Evolutionary conservation across 2,888 invertebrate species (phyloP).

Genomic region (Alentia gelatinosa): DNA sequence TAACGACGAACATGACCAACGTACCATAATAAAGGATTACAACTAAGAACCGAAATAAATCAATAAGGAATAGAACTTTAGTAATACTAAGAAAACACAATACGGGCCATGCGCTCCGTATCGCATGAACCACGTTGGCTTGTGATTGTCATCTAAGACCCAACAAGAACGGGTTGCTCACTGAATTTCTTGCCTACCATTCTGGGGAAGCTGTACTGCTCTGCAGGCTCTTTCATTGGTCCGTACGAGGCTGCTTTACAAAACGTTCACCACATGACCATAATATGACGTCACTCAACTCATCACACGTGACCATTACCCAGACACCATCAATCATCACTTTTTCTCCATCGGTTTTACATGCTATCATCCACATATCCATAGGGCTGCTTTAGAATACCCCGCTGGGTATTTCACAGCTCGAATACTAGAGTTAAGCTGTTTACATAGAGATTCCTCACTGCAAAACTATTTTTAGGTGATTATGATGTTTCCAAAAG

Average conservation of each 20-base stretch:
- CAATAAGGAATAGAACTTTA: conserved; percentile 3
- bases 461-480: no score
- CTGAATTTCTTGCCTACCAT: background rate
- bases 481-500: no score
- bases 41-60: conserved; percentile 32
- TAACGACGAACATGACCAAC: background rate
- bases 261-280: conserved; percentile 16
- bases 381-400: no score
- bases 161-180: no score
- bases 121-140: conserved; percentile 17
- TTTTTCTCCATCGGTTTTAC: no score
- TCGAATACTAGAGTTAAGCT: no score
- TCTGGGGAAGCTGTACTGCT: background rate
- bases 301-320: no score
- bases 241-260: background rate
- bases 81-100: background rate
- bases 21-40: background rate
- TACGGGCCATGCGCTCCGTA: conserved; percentile 30
- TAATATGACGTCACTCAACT: conserved; percentile 21
- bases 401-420: no score
- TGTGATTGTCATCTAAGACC: background rate
- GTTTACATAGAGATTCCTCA: no score
- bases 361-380: no score
- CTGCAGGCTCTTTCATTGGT: background rate
- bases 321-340: no score